These are phyloP conservation scores for Agrenia bidenticulata DNA, from an alignment of 2,888 invertebrate genomes.

Conservation along the genomic window DNA sequence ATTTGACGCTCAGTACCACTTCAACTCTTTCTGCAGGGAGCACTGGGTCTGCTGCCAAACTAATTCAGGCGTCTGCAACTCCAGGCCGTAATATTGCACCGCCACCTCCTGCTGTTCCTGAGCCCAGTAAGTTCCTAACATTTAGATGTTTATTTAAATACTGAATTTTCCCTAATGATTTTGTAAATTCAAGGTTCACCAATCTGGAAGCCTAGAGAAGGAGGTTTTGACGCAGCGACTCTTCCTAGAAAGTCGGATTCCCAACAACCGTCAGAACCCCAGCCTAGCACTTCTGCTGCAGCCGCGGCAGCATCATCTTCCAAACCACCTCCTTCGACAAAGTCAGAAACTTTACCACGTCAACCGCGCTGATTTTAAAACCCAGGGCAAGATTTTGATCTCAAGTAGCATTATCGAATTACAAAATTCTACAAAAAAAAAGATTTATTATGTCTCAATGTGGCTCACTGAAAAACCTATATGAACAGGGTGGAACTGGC, in stretches of 20 bases:
- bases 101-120: constrained; percentile 52
- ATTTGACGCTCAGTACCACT: constrained; percentile 88
- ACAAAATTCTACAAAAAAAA: no score
- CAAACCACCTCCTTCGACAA: constrained; percentile 30
- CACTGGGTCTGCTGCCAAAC: constrained; percentile 65
- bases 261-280: constrained; percentile 38
- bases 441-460: no score
- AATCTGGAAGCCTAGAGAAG: constrained; percentile 96
- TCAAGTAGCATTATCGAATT: no score
- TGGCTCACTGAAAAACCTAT: no score
- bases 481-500: background rate
- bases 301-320: constrained; percentile 28
- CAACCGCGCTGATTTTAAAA: constrained; percentile 28
- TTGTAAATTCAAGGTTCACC: constrained; percentile 79
- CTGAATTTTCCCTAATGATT: background rate
- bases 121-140: constrained; percentile 46
- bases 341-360: constrained; percentile 42
- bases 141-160: background rate
- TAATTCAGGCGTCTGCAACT: constrained; percentile 59
- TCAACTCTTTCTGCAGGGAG: constrained; percentile 91
- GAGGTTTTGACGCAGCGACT: constrained; percentile 64
- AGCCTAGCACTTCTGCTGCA: constrained; percentile 40
- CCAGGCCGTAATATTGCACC: constrained; percentile 53
- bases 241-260: constrained; percentile 58
- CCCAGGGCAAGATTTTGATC: no score